Conservation (phyloP, 1,140 invertebrate genomes). For the Streblospio benedicti region DNA sequence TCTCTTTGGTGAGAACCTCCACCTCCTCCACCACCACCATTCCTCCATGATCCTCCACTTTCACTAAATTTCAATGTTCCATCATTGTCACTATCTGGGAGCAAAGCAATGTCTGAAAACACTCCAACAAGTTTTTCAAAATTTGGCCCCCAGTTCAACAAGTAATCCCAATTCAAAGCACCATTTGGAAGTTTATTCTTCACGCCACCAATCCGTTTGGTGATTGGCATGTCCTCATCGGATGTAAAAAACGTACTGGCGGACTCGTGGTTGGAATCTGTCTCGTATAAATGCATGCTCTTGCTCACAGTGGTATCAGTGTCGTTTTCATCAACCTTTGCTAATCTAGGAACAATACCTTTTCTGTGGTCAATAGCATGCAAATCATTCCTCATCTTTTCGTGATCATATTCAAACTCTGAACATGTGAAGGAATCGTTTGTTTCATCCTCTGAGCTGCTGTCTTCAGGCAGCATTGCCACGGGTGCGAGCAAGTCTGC, state of each 20-base stretch:
- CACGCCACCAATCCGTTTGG: background rate
- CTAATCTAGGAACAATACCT: background rate
- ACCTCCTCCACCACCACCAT: no score
- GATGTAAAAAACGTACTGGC: background rate
- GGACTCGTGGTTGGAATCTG: slow-evolving; percentile 2
- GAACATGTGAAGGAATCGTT: slow-evolving; percentile 97
- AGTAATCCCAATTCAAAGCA: slow-evolving; percentile 81
- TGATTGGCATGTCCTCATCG: background rate
- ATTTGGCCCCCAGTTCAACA: slow-evolving; percentile 91
- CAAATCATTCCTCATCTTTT: background rate
- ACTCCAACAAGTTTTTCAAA: slow-evolving; percentile 89
- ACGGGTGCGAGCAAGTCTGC: slow-evolving; percentile 36
- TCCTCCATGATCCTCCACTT: no score
- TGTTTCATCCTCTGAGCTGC: slow-evolving; percentile 85
- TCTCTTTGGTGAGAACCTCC: no score
- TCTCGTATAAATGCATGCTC: background rate
- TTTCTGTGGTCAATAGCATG: background rate
- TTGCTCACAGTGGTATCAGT: background rate
- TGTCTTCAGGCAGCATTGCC: slow-evolving; percentile 45
- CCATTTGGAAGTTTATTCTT: slow-evolving; percentile 27
- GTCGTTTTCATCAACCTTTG: background rate
- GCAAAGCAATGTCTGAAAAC: slow-evolving; percentile 88
- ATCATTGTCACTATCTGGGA: no score
- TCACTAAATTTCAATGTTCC: no score
- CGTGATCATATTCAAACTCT: slow-evolving; percentile 90